Evolutionary conservation across 2,113 vertebrate species (phyloP), one percentile per base, ranked within the genome.

Genomic region (Varanus salvator): DNA sequence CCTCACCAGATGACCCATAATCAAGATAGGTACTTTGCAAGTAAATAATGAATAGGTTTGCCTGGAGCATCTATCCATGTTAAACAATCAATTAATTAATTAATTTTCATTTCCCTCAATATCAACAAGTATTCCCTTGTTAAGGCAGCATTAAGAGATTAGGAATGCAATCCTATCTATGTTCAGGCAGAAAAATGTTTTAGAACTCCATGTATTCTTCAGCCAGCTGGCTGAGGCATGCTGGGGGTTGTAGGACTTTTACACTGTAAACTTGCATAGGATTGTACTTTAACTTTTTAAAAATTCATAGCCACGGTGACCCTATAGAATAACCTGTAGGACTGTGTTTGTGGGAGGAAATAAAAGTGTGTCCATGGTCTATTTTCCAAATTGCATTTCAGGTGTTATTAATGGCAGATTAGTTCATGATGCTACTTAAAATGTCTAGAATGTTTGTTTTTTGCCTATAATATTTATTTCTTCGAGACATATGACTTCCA

Each of bases 41-140:
- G 38, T 44, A 78, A 78, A 31, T 29, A 21, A n/a, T 85, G 50
- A 69, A 84, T 52, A 85, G 29, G 34, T 85, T 52, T 71, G 44
- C 48, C 72, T 85, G 48, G 31, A 85, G 68, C 48, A 6, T n/a
- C 8, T 14, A 84, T 15, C 12, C 38, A 48, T 68, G 38, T 44
- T 44, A 44, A 44, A 2, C 38, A 44, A 44, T 44, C 38, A 44
- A 3, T 44, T 44, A 44, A 44, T 44, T 44, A 44, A 44, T 44
- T 44, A 44, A 44, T 44, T 44, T 44, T 44, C 38, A 1, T 3
- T 44, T 44, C 3, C 38, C 38, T 44, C 38, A 95, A 91, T 86
- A 69, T n/a, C 68, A 69, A 83, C 34, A 93, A 92, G 60, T 77
- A 90, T 92, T 95, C 86, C n/a, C 57, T 86, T 93, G 85, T 94